Evolutionary conservation across 2,888 invertebrate species (phyloP).

Genomic region (Drosophila nr. fundita): DNA sequence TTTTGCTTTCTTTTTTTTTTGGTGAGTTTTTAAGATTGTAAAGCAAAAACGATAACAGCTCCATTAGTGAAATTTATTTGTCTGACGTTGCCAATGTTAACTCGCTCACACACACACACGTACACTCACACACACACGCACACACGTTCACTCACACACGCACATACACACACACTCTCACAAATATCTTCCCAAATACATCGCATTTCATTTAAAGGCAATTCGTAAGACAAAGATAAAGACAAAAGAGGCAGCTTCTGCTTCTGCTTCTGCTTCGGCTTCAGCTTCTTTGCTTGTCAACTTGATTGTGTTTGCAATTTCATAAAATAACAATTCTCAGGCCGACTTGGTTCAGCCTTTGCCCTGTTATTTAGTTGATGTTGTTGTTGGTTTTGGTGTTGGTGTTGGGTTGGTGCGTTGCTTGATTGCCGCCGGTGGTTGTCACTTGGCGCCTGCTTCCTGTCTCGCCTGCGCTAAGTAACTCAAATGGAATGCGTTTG

Average conservation of each 20-base stretch:
- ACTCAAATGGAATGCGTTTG: slow-evolving; percentile 75
- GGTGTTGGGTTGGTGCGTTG: slow-evolving; percentile 11
- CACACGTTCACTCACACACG: too few relatives aligned
- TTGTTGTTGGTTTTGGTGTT: slow-evolving; percentile 5
- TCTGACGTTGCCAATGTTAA: slow-evolving; percentile 43
- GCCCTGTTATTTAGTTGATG: slow-evolving; percentile 60
- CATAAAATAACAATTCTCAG: slow-evolving; percentile 76
- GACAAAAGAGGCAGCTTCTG: slow-evolving; percentile 31
- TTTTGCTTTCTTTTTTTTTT: slow-evolving; percentile 17
- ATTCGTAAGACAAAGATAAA: slow-evolving; percentile 24
- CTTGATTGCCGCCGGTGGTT: slow-evolving; percentile 77
- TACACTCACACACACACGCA: background rate
- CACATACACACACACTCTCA: background rate
- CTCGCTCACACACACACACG: slow-evolving; percentile 10
- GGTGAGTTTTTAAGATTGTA: slow-evolving; percentile 41
- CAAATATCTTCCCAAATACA: background rate
- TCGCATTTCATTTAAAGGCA: slow-evolving; percentile 3
- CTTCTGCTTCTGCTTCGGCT: background rate
- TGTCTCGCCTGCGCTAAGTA: slow-evolving; percentile 48
- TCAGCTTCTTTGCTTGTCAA: slow-evolving; percentile 45
- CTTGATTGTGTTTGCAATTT: slow-evolving; percentile 81
- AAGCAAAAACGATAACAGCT: slow-evolving; percentile 72
- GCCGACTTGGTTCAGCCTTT: slow-evolving; percentile 9
- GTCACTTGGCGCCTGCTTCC: slow-evolving; percentile 63
- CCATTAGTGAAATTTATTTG: slow-evolving; percentile 80